Percentiles rank a stretch among this genome's conserved stretches.
Evolutionary conservation across 2,797 vertebrate species (phyloP).

Genomic region (Liparis tanakae): DNA sequence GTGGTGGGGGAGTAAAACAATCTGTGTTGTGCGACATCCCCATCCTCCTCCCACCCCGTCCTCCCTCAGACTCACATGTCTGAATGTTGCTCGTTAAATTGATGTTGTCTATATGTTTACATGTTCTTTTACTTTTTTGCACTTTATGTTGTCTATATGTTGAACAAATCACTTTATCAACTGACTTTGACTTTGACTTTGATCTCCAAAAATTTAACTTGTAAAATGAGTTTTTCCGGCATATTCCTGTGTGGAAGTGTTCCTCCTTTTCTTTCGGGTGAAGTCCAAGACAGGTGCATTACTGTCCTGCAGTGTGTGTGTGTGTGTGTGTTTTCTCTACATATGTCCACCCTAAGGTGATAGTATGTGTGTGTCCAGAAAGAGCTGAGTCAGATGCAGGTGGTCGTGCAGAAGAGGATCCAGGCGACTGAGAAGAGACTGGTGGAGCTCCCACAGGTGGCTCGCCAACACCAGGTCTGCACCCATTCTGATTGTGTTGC

Average conservation of each 20-base stretch:
- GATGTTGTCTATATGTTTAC: too few species aligned
- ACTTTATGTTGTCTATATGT: too few species aligned
- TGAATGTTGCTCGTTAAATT: too few species aligned
- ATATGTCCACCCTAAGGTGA: not conserved
- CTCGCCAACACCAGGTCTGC: slow-evolving; percentile 69
- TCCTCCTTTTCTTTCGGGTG: not conserved
- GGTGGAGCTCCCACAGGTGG: slow-evolving; percentile 56
- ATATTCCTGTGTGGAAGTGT: not conserved
- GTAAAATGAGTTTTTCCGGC: slow-evolving; percentile 14
- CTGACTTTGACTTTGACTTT: too few species aligned
- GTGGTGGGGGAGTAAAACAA: slow-evolving; percentile 4
- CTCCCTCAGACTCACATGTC: too few species aligned
- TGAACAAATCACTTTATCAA: too few species aligned
- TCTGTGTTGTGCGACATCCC: not conserved
- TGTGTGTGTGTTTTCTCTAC: not conserved
- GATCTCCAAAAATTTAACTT: slow-evolving; percentile 40
- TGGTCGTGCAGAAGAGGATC: slow-evolving; percentile 59
- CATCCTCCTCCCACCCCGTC: too few species aligned
- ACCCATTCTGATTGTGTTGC: not conserved
- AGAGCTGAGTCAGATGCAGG: slow-evolving; percentile 70
- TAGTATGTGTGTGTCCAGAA: slow-evolving; percentile 56
- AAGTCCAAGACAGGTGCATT: not conserved
- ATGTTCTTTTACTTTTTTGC: too few species aligned
- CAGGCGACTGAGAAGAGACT: slow-evolving; percentile 60
- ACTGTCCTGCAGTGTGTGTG: not conserved